Percentiles rank a stretch among this genome's conserved stretches.
phyloP scores from a whole-genome alignment of 2,113 vertebrate species.

The Mungos mungo region DNA sequence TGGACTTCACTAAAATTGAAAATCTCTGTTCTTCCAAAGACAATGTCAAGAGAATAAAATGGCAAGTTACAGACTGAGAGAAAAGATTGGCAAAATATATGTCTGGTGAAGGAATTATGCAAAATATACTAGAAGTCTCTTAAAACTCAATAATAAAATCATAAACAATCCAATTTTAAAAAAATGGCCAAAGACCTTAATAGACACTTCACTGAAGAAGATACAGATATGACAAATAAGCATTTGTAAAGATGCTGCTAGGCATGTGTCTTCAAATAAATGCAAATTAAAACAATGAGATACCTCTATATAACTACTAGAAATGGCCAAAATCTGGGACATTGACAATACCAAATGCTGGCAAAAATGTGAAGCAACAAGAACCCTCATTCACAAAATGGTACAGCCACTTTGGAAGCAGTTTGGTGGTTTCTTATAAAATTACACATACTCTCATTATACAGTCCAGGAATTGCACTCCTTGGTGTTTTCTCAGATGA shows the following conservation, averaged over 20 bases:
- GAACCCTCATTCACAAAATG: background rate
- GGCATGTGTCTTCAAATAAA: background rate
- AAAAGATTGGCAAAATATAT: background rate
- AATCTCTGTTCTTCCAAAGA: background rate
- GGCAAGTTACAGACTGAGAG: background rate
- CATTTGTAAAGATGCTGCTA: background rate
- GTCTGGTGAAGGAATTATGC: background rate
- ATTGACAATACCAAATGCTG: background rate
- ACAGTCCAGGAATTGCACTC: background rate
- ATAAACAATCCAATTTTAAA: background rate
- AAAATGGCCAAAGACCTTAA: background rate
- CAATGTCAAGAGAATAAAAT: background rate
- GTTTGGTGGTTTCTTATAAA: background rate
- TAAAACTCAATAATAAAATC: background rate
- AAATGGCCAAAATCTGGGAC: background rate
- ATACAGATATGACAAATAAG: background rate
- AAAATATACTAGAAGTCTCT: background rate
- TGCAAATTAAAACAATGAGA: background rate
- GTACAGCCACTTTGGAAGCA: background rate
- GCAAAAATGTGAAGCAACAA: background rate
- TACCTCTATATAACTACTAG: background rate
- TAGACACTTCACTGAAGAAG: background rate
- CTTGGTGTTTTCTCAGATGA: background rate
- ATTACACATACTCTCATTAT: background rate
- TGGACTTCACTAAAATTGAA: background rate